Evolutionary conservation across 1,140 invertebrate genomes (phyloP).

Genomic region (Diorhabda elongata): DNA sequence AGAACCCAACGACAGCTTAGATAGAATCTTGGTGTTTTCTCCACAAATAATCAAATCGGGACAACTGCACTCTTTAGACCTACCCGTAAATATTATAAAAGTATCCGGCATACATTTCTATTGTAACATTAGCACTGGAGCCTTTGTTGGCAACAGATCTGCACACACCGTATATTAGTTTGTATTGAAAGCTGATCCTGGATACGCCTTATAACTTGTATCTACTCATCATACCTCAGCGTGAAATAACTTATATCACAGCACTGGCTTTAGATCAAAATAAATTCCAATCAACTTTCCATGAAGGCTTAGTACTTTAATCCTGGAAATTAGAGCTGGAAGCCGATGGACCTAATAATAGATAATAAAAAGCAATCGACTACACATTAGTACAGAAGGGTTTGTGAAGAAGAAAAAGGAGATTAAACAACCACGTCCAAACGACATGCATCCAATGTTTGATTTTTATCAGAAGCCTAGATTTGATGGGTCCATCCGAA

Average conservation of each 20-base stretch:
- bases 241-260: conserved; percentile 23
- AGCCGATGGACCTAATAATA: too few species aligned
- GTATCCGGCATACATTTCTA: conserved; percentile 25
- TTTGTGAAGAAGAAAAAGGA: too few species aligned
- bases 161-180: conserved; percentile 26
- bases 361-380: too few species aligned
- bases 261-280: conserved; percentile 27
- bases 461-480: conserved; percentile 9
- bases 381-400: too few species aligned
- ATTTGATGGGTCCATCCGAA: conserved; percentile 16
- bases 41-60: conserved; percentile 10
- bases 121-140: conserved; percentile 24
- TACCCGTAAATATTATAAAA: conserved; percentile 26
- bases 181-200: conserved; percentile 23
- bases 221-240: conserved; percentile 17
- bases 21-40: conserved; percentile 20
- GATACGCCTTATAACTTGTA: conserved; percentile 20
- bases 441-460: conserved; percentile 13
- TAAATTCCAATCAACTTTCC: conserved; percentile 23
- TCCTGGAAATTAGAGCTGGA: too few species aligned
- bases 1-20: not conserved
- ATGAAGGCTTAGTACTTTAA: not conserved
- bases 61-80: conserved; percentile 19
- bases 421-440: too few species aligned
- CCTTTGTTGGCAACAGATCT: conserved; percentile 21